phyloP scores from a whole-genome alignment of 2,797 vertebrate genomes.

The Thunnus albacares region DNA sequence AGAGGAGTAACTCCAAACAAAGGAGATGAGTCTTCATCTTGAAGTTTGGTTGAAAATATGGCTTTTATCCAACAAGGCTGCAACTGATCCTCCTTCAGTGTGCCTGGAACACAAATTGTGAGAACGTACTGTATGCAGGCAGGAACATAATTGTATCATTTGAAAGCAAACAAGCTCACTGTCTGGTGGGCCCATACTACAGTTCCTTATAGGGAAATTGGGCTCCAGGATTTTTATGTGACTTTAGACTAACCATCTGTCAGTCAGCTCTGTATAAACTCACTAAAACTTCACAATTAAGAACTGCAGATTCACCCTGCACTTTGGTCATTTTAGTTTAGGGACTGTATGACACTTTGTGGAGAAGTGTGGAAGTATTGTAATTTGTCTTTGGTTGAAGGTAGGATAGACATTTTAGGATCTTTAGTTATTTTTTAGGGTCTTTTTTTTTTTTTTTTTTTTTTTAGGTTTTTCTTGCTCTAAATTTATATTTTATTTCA shows the following conservation, averaged over 20 bases:
- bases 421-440: too few species aligned
- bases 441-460: too few species aligned
- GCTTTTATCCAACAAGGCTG: constrained; percentile 37
- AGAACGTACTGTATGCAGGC: not conserved
- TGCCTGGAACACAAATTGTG: constrained; percentile 53
- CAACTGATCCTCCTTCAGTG: constrained; percentile 29
- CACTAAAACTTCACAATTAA: not conserved
- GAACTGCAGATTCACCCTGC: constrained; percentile 1
- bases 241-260: not conserved
- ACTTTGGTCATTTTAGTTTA: not conserved
- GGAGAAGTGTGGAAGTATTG: not conserved
- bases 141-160: not conserved
- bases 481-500: not conserved
- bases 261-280: not conserved
- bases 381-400: not conserved
- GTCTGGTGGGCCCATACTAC: not conserved
- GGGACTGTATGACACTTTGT: not conserved
- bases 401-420: not conserved
- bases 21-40: constrained; percentile 71
- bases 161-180: constrained; percentile 4
- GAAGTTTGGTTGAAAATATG: constrained; percentile 19
- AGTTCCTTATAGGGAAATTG: not conserved
- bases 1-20: constrained; percentile 62
- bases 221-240: not conserved
- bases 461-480: too few species aligned